phyloP scores from a whole-genome alignment of 2,888 invertebrate genomes.

The Glaucopsyche alexis region DNA sequence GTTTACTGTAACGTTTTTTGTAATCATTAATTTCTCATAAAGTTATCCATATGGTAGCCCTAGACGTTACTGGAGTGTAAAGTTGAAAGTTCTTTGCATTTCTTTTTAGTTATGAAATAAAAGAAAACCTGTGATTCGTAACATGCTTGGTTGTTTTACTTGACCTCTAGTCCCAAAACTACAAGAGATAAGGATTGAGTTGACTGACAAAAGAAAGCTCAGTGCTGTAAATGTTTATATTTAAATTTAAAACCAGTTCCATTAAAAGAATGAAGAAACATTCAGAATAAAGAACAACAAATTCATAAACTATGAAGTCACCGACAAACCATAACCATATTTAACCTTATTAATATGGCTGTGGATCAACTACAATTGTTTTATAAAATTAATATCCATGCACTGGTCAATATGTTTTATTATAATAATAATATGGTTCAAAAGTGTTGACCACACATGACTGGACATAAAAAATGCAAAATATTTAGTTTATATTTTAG shows the following conservation, averaged over 20 bases:
- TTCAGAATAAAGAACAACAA: no score
- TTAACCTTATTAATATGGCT: no score
- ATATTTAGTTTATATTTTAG: conserved; percentile 35
- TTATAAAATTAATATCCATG: no score
- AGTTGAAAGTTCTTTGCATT: conserved; percentile 75
- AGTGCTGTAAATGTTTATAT: no score
- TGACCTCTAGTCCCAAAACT: not conserved
- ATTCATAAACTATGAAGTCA: no score
- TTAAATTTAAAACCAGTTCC: no score
- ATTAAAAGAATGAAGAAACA: no score
- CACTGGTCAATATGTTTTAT: no score
- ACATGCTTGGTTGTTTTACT: conserved; percentile 52
- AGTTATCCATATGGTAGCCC: conserved; percentile 72
- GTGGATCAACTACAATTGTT: no score
- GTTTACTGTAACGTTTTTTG: conserved; percentile 78
- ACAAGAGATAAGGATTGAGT: not conserved
- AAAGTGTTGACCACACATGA: no score
- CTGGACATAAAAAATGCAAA: not conserved
- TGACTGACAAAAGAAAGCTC: not conserved
- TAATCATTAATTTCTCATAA: conserved; percentile 74
- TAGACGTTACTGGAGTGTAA: conserved; percentile 76
- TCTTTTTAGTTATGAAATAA: conserved; percentile 76
- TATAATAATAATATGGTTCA: no score
- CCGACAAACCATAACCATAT: no score
- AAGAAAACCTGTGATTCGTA: conserved; percentile 77